phyloP scores from a whole-genome alignment of 2,797 vertebrate genomes.

The Heterohyrax brucei region DNA sequence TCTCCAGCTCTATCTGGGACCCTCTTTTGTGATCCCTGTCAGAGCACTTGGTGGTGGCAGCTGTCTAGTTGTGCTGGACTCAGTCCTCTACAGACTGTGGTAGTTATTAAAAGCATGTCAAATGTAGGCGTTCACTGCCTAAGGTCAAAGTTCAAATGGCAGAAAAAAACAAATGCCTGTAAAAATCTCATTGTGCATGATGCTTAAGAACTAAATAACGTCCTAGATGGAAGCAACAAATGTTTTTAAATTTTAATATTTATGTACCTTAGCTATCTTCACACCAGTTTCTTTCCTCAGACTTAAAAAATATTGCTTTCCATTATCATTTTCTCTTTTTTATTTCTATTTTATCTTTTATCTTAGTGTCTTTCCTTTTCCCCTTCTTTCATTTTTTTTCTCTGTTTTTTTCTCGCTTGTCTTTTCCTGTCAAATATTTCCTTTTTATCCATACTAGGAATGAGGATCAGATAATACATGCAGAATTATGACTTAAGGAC shows the following conservation, averaged over 20 bases:
- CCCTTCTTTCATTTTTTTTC: not conserved
- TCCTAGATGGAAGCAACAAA: conserved; percentile 91
- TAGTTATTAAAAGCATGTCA: conserved; percentile 62
- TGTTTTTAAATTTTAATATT: conserved; percentile 92
- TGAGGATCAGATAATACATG: not conserved
- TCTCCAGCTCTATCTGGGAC: too few species aligned
- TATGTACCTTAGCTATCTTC: conserved; percentile 90
- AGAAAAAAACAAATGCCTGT: conserved; percentile 83
- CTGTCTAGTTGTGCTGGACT: too few species aligned
- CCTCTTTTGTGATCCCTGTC: too few species aligned
- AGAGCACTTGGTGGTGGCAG: too few species aligned
- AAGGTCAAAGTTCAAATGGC: conserved; percentile 77
- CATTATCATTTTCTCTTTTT: conserved; percentile 22
- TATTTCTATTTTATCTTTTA: not conserved
- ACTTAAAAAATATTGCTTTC: conserved; percentile 91
- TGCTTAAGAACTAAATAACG: conserved; percentile 84
- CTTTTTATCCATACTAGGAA: not conserved
- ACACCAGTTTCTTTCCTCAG: conserved; percentile 92
- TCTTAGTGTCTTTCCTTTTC: conserved; percentile 71
- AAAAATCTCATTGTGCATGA: conserved; percentile 83
- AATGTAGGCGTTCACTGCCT: conserved; percentile 12
- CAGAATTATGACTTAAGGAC: conserved; percentile 7
- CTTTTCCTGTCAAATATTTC: not conserved
- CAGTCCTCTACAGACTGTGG: too few species aligned
- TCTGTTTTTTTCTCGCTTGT: conserved; percentile 50